These are phyloP conservation scores for Corynorhinus townsendii DNA, from an alignment of 2,113 vertebrate species.

Conservation along the genomic window DNA sequence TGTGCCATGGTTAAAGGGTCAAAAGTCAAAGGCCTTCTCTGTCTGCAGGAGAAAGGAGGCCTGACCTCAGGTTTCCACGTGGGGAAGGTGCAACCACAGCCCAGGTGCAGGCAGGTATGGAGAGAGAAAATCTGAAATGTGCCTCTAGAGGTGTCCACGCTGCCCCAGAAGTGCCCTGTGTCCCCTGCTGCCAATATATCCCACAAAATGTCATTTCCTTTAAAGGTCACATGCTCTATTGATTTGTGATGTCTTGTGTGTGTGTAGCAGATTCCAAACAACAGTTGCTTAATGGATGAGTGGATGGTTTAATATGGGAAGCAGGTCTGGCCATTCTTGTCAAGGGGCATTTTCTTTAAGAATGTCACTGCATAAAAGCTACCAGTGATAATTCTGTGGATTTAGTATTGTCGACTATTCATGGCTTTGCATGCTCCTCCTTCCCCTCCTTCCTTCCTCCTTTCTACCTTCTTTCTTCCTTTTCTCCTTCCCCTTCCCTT, in stretches of 20 bases:
- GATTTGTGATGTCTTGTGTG: background rate
- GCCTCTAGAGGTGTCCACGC: background rate
- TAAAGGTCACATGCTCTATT: slow-evolving; percentile 33
- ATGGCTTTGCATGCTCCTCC: background rate
- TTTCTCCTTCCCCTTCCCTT: background rate
- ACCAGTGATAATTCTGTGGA: background rate
- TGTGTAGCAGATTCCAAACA: background rate
- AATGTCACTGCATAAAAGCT: background rate
- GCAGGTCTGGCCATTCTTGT: background rate
- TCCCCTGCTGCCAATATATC: background rate
- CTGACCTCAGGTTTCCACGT: background rate
- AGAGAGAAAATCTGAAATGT: background rate
- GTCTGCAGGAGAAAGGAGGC: background rate
- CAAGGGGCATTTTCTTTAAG: background rate
- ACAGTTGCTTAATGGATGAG: background rate
- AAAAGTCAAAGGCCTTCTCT: background rate
- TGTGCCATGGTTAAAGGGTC: background rate
- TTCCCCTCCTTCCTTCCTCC: background rate
- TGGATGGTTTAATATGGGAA: background rate
- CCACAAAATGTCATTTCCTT: slow-evolving; percentile 43
- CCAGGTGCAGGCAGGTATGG: background rate
- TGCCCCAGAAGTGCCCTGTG: background rate
- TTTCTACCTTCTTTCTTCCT: background rate
- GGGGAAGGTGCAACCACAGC: background rate
- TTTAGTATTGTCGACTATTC: background rate